Evolutionary conservation across 2,888 invertebrate genomes (phyloP), one percentile per base, ranked within the genome.

Genomic region (Gastrophysa polygoni): DNA sequence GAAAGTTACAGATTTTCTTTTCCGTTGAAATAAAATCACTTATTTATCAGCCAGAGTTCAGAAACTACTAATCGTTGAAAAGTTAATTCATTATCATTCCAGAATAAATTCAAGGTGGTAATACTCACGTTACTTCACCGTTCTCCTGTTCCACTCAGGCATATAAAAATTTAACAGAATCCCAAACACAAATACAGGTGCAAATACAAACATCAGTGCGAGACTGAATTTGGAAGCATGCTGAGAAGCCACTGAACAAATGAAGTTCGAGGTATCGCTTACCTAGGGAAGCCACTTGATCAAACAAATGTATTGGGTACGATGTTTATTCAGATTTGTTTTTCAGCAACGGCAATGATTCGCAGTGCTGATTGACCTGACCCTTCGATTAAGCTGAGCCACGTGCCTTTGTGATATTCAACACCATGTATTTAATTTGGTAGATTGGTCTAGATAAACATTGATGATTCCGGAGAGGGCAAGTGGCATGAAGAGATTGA

Each of bases 341-440:
- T 21, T 46, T 17, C 20, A 59, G 43, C 24, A 28, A 29, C 38
- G 14, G 52, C 44, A 57, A 51, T 20, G 21, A 34, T 47, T 21
- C 57, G 8, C 49, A 28, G 57, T 58, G 57, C 32, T n/a, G n/a
- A n/a, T n/a, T n/a, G 24, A 10, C 52, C 11, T n/a, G 10, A 21
- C 56, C 32, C 34, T n/a, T 47, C 24, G 21, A 16, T 52, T 71
- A 71, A 73, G 73, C 72, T 68, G 43, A 20, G 63, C 56, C 76
- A 75, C 74, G 75, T 73, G 76, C 64, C 74, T 73, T 69, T 73
- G 69, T 75, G 75, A 75, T 74, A 76, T 74, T 73, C 75, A 75
- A 76, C 74, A 76, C 75, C 75, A 66, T 48, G 34, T 54, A 56
- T 52, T 59, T 57, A 52, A 60, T 56, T 56, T 59, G 54, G 14